Conservation (phyloP, 2,113 vertebrate species). For the Lynx canadensis region DNA sequence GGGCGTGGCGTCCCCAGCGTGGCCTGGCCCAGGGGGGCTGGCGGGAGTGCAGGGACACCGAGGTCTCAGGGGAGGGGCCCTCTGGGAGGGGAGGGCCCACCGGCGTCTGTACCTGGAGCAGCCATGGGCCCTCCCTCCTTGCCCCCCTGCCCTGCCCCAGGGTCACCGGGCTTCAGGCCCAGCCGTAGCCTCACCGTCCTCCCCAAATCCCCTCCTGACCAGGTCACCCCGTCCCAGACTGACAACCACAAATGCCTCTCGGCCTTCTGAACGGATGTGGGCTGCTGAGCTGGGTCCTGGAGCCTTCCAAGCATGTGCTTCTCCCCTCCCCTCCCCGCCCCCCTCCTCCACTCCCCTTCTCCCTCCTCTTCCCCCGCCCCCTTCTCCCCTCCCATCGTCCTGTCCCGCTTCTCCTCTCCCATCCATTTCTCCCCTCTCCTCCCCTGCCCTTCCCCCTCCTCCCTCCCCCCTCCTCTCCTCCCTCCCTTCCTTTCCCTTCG, state of each 20-base stretch:
- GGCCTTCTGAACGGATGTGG: not conserved
- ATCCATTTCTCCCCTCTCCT: not conserved
- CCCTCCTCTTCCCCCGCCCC: too few relatives aligned
- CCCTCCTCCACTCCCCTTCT: too few relatives aligned
- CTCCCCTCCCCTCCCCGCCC: too few relatives aligned
- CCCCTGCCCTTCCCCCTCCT: too few relatives aligned
- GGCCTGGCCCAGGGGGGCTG: not conserved
- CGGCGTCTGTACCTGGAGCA: not conserved
- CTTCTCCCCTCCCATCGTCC: too few relatives aligned
- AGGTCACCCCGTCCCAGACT: not conserved
- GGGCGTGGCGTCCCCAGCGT: fast-evolving
- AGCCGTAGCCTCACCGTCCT: too few relatives aligned
- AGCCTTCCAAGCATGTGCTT: not conserved
- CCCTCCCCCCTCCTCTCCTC: too few relatives aligned
- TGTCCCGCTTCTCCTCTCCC: not conserved
- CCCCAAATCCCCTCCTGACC: not conserved
- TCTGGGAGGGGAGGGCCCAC: not conserved
- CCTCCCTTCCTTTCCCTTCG: too few relatives aligned
- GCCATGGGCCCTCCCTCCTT: not conserved
- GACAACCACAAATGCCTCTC: not conserved
- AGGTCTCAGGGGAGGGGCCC: not conserved
- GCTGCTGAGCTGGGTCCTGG: not conserved
- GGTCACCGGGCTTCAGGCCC: not conserved
- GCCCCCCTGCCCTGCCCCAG: fast-evolving
- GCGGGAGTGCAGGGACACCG: not conserved